Base-by-base conservation (phyloP, 2,113 vertebrate species). In the Carassius auratus region DNA sequence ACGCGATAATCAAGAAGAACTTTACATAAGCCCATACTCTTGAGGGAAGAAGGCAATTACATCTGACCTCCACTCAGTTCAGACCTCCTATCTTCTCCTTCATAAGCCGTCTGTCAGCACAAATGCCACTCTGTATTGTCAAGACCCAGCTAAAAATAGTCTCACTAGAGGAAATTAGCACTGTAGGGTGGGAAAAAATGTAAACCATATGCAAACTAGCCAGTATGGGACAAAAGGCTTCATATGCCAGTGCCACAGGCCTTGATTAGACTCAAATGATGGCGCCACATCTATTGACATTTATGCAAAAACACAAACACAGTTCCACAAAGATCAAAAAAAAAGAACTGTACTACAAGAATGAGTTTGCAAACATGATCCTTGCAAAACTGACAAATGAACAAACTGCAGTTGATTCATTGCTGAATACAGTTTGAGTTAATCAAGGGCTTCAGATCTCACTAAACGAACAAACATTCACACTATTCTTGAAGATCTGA, bases 101-200 rank as follows among this genome's bases (percentile, higher is more conserved):
- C 83, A 86, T 82, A 77, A 71, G 14, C 45, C 52, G 45, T 66
- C 76, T 17, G 81, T 85, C 50, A 82, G 19, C 52, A 86, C 84
- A 84, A 75, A 80, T 62, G 74, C 62, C 33, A 33, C 68, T 85
- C 78, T 76, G 84, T 84, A 68, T 33, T 88, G 74, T 86, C 26
- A 74, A 87, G 85, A 76, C 78, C 61, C 26, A 30, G 48, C 85
- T 91, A 90, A 88, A 92, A 89, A 87, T 90, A 91, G 68, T 38
- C 79, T 21, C 36, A 71, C 42, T 17, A 68, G 50, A 85, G 81
- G 81, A 89, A 86, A 85, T 87, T 74, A 87, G 87, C 21, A 64
- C 50, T 76, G 86, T 57, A 55, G 76, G n/a, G 30, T 81, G 74
- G 84, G 71, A 64, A 12, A 33, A 26, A 77, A 85, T 85, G 61